Evolutionary conservation across 2,113 vertebrate genomes (phyloP), one percentile per base, ranked within the genome.

Genomic region (Mystacornis crossleyi): DNA sequence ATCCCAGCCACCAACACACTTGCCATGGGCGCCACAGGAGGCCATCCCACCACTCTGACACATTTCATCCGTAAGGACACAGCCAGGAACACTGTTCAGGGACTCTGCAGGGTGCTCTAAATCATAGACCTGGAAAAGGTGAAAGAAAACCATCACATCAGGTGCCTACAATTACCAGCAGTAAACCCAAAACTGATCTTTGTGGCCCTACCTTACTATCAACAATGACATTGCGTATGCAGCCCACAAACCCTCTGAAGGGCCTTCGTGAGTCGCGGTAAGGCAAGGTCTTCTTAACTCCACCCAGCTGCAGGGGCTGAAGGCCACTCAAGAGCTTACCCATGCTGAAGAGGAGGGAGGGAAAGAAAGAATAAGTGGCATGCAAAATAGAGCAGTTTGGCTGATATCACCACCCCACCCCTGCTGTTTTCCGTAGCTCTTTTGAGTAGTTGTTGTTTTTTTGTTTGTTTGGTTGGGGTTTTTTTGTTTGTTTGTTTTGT

Each of bases 271-370:
- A 89, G 31, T 60, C 4, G 0, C 42, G 97, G 69, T 96, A 91
- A 17, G 98, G 94, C 48, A 97, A 95, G 16, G 90, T 86, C 65
- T 97, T 97, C 97, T 99, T 99, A 55, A 99, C 96, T 33, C 99
- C 99, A 33, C 99, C 99, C 89, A 99, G 36, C 97, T 99, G 99
- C 43, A 99, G 98, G 62, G 98, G 99, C 83, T 99, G 99, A 60
- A 98, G 97, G 77, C 99, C 97, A 16, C 98, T 98, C 85, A 99
- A 97, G 89, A 98, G 98, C 81, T 98, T 99, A 61, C 5, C 60
- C 57, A 79, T 16, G 73, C 43, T 91, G 80, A 55, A 74, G 21
- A 51, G 78, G 53, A 87, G 28, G 28, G 5, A 57, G 21, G 8
- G 58, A 75, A 81, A 80, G 28, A 54, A 71, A 51, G 25, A 85